phyloP scores from a whole-genome alignment of 2,888 invertebrate species.

The Alcis repandata region DNA sequence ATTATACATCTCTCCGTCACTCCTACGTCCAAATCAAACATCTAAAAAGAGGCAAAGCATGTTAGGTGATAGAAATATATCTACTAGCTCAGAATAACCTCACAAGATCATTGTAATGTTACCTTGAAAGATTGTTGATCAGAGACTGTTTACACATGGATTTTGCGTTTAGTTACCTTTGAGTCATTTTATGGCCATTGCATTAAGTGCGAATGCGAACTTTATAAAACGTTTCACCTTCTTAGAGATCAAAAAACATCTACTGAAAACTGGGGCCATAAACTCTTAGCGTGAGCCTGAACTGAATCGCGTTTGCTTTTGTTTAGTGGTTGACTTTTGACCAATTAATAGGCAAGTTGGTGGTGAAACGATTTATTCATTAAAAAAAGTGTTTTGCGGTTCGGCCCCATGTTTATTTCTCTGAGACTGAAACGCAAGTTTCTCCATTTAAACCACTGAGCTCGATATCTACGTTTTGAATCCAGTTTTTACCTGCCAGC shows the following conservation, averaged over 20 bases:
- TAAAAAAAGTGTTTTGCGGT: no score
- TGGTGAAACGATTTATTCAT: no score
- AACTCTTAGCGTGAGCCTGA: no score
- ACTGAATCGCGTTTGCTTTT: no score
- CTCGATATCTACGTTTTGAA: no score
- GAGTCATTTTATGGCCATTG: constrained; percentile 3
- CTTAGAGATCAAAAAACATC: neutral
- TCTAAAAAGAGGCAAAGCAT: neutral
- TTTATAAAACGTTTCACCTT: no score
- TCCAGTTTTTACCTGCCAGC: no score
- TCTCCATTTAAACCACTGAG: no score
- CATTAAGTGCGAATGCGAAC: neutral
- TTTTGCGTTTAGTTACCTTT: neutral
- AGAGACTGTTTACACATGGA: neutral
- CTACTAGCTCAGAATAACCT: neutral
- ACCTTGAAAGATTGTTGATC: neutral
- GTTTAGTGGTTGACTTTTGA: no score
- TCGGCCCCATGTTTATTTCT: no score
- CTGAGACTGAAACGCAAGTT: no score
- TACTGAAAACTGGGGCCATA: neutral
- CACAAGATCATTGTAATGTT: neutral
- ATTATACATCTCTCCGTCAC: neutral
- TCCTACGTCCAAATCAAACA: neutral
- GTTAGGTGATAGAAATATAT: constrained; percentile 1
- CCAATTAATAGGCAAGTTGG: no score